Evolutionary conservation across 2,797 vertebrate genomes (phyloP).

Genomic region (Periparus ater): DNA sequence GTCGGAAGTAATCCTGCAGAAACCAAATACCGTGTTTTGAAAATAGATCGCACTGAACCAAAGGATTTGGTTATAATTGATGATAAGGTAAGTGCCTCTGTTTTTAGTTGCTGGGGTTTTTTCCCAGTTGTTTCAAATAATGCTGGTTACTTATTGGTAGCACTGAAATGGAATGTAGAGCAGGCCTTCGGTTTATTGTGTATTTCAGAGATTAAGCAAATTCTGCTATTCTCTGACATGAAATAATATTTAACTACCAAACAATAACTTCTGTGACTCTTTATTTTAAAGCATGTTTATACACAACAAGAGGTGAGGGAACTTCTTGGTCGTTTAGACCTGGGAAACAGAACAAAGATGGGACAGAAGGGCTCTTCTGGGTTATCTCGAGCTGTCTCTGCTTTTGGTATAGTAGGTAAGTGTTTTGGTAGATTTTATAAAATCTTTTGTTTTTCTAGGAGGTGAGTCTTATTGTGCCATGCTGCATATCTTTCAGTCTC

Average conservation of each 20-base stretch:
- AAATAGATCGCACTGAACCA: conserved; percentile 97
- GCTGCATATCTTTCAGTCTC: background rate
- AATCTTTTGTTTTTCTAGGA: background rate
- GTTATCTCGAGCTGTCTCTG: conserved; percentile 88
- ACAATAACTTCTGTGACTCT: background rate
- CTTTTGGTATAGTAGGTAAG: conserved; percentile 92
- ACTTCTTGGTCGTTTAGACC: conserved; percentile 91
- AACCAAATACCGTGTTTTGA: conserved; percentile 92
- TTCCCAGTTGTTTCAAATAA: background rate
- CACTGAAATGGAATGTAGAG: background rate
- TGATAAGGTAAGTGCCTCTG: conserved; percentile 86
- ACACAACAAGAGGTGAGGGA: conserved; percentile 91
- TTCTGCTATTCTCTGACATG: background rate
- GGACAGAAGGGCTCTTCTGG: conserved; percentile 93
- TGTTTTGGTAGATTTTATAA: background rate
- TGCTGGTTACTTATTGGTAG: background rate
- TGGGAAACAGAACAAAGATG: conserved; percentile 94
- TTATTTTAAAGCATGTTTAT: conserved; percentile 88
- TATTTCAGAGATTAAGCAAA: background rate
- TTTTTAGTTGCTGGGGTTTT: background rate
- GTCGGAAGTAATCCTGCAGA: conserved; percentile 94
- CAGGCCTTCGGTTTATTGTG: background rate
- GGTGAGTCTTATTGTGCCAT: background rate
- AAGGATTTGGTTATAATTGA: conserved; percentile 94
- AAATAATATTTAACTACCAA: background rate